phyloP scores from a whole-genome alignment of 2,797 vertebrate genomes.

The Lepilemur ruficaudatus region DNA sequence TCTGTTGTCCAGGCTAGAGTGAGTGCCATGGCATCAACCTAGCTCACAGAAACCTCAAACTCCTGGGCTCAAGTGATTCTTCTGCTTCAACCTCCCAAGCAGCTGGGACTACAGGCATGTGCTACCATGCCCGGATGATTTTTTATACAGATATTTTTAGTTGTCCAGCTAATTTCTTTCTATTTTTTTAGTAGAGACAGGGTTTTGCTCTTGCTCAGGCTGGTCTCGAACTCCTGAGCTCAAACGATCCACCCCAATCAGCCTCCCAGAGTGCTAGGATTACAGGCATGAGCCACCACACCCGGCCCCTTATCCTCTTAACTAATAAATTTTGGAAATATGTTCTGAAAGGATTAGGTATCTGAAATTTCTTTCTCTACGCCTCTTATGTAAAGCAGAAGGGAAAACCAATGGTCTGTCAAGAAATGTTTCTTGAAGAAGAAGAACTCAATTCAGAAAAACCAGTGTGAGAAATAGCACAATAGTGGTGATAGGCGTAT shows the following conservation, averaged over 20 bases:
- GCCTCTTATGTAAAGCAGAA: neutral
- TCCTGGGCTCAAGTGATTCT: neutral
- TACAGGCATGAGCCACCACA: too few species aligned
- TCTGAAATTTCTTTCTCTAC: neutral
- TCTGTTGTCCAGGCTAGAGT: neutral
- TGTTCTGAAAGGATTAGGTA: neutral
- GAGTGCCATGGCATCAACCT: too few species aligned
- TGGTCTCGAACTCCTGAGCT: too few species aligned
- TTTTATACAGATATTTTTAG: too few species aligned
- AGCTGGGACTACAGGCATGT: neutral
- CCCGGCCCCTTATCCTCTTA: neutral
- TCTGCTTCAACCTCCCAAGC: neutral
- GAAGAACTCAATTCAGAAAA: neutral
- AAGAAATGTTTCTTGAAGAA: constrained; percentile 4
- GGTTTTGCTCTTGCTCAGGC: too few species aligned
- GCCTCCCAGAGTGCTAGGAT: too few species aligned
- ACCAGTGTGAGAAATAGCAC: neutral
- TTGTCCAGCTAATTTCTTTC: too few species aligned
- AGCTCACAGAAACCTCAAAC: neutral
- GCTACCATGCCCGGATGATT: too few species aligned
- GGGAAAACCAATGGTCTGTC: neutral
- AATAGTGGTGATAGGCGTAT: neutral
- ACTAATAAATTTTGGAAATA: neutral
- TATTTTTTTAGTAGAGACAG: too few species aligned
- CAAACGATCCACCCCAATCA: too few species aligned